Evolutionary conservation across 2,797 vertebrate genomes (phyloP).

Genomic region (Coregonus suidteri): DNA sequence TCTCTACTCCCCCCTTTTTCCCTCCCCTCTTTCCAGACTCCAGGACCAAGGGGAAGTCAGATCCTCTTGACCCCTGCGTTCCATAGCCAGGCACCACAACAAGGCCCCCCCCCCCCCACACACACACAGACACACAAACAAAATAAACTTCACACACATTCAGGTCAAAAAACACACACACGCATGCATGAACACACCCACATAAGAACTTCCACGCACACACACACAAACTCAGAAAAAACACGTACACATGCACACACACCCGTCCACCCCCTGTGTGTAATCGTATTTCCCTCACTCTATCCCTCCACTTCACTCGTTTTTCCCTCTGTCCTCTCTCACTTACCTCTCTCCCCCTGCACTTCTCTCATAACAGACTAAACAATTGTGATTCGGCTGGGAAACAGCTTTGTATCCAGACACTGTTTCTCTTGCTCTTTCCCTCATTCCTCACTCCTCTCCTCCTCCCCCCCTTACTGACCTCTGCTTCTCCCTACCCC

Average conservation of each 20-base stretch:
- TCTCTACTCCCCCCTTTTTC: background rate
- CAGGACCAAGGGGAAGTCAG: conserved; percentile 68
- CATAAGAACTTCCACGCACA: background rate
- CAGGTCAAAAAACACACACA: too few species aligned
- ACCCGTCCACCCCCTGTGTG: conserved; percentile 18
- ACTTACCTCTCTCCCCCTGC: conserved; percentile 16
- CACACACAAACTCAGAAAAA: background rate
- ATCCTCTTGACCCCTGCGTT: conserved; percentile 70
- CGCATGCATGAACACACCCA: background rate
- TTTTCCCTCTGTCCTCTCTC: background rate
- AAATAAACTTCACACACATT: background rate
- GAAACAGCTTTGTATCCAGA: conserved; percentile 92
- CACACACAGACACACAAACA: background rate
- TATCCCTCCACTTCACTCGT: too few species aligned
- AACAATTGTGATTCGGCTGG: conserved; percentile 96
- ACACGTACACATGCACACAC: background rate
- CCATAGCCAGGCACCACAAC: conserved; percentile 56
- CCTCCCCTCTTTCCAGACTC: conserved; percentile 57
- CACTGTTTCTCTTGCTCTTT: conserved; percentile 74
- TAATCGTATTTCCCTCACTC: conserved; percentile 53
- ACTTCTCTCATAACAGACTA: conserved; percentile 84
- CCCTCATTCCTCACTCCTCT: conserved; percentile 3
- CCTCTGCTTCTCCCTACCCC: conserved; percentile 43
- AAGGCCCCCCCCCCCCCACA: background rate
- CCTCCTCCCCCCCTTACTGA: conserved; percentile 63